phyloP scores from a whole-genome alignment of 2,797 vertebrate genomes.

The Onychomys arenicola region DNA sequence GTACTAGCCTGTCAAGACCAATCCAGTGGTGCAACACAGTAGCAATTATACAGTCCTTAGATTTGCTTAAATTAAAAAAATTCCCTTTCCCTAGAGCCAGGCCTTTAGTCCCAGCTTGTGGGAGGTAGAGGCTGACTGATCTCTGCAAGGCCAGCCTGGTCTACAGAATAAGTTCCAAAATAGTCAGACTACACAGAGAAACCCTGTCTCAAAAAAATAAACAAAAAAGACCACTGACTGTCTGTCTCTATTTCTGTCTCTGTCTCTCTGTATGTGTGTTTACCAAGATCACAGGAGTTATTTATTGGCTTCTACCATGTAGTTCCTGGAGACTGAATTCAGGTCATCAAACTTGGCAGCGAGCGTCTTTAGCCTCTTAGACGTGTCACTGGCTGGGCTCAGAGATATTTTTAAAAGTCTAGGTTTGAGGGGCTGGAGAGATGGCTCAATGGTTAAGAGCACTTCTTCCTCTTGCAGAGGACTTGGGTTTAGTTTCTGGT shows the following conservation, averaged over 20 bases:
- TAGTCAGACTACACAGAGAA: too few relatives aligned
- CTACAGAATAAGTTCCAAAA: background rate
- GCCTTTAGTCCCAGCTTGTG: background rate
- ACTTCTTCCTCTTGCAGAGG: background rate
- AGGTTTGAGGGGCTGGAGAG: background rate
- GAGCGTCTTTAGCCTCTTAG: background rate
- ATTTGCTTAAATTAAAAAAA: background rate
- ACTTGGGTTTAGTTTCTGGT: background rate
- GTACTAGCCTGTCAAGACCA: conserved; percentile 26
- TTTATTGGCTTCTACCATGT: background rate
- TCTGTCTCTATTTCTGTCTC: background rate
- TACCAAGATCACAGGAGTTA: background rate
- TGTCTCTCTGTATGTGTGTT: background rate
- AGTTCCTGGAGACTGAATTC: background rate
- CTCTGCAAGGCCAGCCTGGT: background rate
- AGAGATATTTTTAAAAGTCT: background rate
- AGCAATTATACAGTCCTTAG: background rate
- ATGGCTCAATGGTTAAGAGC: background rate
- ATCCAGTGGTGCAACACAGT: background rate
- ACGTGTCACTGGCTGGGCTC: background rate
- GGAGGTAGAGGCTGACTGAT: background rate
- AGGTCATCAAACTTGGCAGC: background rate
- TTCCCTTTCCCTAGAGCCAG: background rate
- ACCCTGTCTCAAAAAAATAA: background rate
- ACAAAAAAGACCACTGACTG: background rate